Percentiles rank a stretch among this genome's conserved stretches.
These are phyloP conservation scores for Ochotona curzoniae DNA, from an alignment of 2,113 vertebrate genomes.

Conservation along the genomic window DNA sequence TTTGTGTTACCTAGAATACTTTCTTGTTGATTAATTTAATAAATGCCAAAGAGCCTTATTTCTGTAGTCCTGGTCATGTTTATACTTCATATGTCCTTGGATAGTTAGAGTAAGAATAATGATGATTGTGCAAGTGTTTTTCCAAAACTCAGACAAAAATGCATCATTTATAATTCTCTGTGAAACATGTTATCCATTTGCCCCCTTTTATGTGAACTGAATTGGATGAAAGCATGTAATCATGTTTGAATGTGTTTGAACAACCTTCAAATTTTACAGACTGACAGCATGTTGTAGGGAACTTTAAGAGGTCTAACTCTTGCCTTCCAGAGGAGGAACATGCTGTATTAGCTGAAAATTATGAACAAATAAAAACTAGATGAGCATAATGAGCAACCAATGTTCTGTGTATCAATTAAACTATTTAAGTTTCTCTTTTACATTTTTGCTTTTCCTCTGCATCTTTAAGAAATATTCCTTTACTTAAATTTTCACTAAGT, in stretches of 20 bases:
- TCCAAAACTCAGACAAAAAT: conserved; percentile 2
- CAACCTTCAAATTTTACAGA: not conserved
- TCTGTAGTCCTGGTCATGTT: not conserved
- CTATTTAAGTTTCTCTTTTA: not conserved
- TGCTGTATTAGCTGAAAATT: not conserved
- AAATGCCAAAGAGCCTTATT: not conserved
- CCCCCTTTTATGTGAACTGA: not conserved
- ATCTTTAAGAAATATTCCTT: not conserved
- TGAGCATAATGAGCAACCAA: not conserved
- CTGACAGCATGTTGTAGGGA: not conserved
- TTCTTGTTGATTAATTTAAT: not conserved
- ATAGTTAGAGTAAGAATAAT: not conserved
- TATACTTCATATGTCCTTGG: not conserved
- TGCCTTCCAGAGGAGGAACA: not conserved
- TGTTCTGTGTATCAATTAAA: not conserved
- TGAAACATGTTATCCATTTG: not conserved
- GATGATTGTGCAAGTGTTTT: not conserved
- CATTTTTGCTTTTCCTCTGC: not conserved
- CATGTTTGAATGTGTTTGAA: conserved; percentile 34
- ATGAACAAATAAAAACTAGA: not conserved
- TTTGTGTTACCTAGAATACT: not conserved
- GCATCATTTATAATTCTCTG: not conserved
- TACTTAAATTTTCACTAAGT: not conserved
- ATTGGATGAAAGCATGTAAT: not conserved
- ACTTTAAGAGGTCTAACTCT: not conserved